Evolutionary conservation across 2,888 invertebrate species (phyloP).

Genomic region (Melipona bicolor): DNA sequence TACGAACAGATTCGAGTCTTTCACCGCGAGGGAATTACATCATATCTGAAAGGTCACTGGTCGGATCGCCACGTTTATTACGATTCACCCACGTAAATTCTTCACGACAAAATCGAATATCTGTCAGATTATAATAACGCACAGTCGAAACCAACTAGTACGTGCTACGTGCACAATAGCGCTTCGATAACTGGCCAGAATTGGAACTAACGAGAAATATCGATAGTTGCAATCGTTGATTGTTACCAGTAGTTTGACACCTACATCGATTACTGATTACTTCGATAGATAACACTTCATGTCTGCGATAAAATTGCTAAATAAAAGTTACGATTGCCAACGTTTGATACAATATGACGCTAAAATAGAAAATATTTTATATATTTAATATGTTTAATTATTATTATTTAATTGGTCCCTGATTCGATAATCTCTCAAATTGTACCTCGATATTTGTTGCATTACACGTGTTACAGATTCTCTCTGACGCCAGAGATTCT

Average conservation of each 20-base stretch:
- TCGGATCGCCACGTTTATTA: constrained; percentile 30
- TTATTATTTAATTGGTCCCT: not conserved
- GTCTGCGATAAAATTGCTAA: not conserved
- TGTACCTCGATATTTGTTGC: not conserved
- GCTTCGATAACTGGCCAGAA: not conserved
- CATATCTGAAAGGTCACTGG: constrained; percentile 61
- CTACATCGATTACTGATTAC: not conserved
- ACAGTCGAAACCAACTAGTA: not conserved
- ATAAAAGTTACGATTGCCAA: not conserved
- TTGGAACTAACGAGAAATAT: not conserved
- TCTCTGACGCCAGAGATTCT: not conserved
- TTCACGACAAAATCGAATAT: constrained; percentile 1
- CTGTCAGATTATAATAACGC: not conserved
- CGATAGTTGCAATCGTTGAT: not conserved
- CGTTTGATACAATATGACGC: too few relatives aligned
- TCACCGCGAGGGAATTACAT: constrained; percentile 50
- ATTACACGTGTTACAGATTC: not conserved
- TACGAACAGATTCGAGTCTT: constrained; percentile 42
- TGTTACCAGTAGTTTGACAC: not conserved
- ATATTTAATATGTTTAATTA: too few relatives aligned
- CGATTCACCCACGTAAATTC: constrained; percentile 54
- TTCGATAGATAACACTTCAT: not conserved
- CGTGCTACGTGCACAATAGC: not conserved
- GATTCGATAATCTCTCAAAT: not conserved
- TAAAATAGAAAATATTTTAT: too few relatives aligned